Conservation (phyloP, 2,113 vertebrate species). For the Oreochromis aureus region DNA sequence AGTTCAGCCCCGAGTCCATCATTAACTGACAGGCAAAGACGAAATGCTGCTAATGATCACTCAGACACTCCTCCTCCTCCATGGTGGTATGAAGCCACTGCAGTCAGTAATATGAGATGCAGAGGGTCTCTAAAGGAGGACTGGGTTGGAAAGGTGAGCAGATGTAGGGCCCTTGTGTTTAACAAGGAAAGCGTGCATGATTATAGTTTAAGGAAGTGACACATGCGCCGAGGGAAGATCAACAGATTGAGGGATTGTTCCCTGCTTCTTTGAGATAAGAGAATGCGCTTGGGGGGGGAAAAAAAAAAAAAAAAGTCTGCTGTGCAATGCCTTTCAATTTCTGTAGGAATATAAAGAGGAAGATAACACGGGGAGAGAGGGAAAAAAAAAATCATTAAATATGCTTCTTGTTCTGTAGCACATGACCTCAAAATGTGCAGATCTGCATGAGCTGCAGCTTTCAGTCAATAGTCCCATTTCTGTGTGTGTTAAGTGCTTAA, state of each 20-base stretch:
- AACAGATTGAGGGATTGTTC: slow-evolving; percentile 26
- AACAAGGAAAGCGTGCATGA: slow-evolving; percentile 6
- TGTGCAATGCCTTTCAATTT: background rate
- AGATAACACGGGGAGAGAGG: background rate
- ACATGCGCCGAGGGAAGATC: slow-evolving; percentile 8
- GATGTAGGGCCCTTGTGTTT: background rate
- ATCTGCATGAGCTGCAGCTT: background rate
- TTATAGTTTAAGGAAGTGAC: slow-evolving; percentile 15
- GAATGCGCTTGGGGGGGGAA: background rate
- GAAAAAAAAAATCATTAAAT: background rate
- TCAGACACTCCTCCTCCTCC: background rate
- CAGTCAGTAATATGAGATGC: slow-evolving; percentile 7
- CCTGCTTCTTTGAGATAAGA: slow-evolving; percentile 34
- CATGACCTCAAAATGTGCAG: slow-evolving; percentile 8
- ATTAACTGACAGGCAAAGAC: slow-evolving; percentile 30
- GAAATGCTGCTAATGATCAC: slow-evolving; percentile 32
- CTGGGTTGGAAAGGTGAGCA: background rate
- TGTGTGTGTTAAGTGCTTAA: background rate
- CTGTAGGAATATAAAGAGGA: background rate
- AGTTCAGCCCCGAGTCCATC: slow-evolving; percentile 33
- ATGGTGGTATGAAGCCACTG: background rate
- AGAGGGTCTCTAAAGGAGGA: slow-evolving; percentile 4
- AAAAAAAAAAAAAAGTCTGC: background rate
- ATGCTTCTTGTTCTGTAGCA: background rate
- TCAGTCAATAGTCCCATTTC: background rate